Evolutionary conservation across 2,113 vertebrate genomes (phyloP).

Genomic region (Oncorhynchus mykiss): DNA sequence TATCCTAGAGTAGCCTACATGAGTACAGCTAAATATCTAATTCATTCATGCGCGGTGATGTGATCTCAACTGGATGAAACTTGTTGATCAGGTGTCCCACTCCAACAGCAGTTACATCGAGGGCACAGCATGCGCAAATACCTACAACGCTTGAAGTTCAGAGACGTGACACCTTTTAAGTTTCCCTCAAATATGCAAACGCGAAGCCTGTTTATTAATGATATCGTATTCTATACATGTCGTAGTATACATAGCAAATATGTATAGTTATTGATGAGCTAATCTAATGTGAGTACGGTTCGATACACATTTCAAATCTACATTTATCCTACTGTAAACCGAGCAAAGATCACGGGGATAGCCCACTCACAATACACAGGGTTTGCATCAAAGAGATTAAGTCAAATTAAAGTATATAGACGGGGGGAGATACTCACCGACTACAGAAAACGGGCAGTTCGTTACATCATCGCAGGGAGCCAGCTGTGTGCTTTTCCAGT

Average conservation of each 20-base stretch:
- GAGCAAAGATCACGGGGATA: constrained; percentile 8
- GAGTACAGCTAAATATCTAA: too few species aligned
- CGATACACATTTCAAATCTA: too few species aligned
- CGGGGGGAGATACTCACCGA: constrained; percentile 45
- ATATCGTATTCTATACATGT: background rate
- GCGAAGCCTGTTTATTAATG: background rate
- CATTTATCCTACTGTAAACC: too few species aligned
- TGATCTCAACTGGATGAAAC: background rate
- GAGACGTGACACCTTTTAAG: background rate
- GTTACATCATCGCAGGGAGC: constrained; percentile 26
- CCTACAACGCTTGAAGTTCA: background rate
- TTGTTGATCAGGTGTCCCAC: background rate
- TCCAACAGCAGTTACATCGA: background rate
- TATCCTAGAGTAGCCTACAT: too few species aligned
- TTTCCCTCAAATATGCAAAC: background rate
- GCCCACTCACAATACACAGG: constrained; percentile 2
- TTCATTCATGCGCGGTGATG: background rate
- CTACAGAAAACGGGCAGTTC: constrained; percentile 9
- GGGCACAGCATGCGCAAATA: background rate
- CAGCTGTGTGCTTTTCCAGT: background rate
- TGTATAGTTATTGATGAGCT: too few species aligned
- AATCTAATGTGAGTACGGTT: background rate
- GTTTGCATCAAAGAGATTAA: constrained; percentile 13
- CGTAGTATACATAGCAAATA: too few species aligned
- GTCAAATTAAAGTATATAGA: constrained; percentile 8